Evolutionary conservation across 2,113 vertebrate genomes (phyloP).

Genomic region (Sceloporus tristichus): DNA sequence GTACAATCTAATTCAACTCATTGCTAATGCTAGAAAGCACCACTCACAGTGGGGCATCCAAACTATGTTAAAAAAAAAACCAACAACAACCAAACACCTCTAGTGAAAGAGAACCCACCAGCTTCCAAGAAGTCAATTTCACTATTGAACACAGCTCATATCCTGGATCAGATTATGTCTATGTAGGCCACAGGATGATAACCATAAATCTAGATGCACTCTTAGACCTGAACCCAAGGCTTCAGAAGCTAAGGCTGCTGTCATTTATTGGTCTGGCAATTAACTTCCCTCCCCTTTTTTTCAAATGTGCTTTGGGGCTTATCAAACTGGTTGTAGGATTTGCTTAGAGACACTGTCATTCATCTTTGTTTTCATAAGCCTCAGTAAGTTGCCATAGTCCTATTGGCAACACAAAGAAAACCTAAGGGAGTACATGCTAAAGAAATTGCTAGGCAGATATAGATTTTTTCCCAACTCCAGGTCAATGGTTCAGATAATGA

Average conservation of each 20-base stretch:
- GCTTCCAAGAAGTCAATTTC: too few species aligned
- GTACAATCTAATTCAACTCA: neutral
- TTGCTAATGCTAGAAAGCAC: too few species aligned
- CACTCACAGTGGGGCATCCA: too few species aligned
- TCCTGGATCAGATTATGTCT: neutral
- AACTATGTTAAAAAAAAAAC: too few species aligned
- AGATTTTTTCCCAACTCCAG: slow-evolving; percentile 14
- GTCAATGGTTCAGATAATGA: slow-evolving; percentile 40
- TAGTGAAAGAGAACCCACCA: too few species aligned
- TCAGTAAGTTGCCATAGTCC: slow-evolving; percentile 20
- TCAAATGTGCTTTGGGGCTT: neutral
- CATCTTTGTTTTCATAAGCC: slow-evolving; percentile 29
- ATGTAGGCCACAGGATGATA: neutral
- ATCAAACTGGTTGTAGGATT: neutral
- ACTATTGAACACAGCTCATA: too few species aligned
- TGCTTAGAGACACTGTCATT: neutral
- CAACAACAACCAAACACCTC: too few species aligned
- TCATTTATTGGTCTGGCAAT: neutral
- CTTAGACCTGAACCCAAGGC: neutral
- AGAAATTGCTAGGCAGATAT: slow-evolving; percentile 27
- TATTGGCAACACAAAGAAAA: slow-evolving; percentile 21
- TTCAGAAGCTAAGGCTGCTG: neutral
- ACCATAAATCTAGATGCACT: neutral
- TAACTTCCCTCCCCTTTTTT: neutral
- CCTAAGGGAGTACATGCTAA: slow-evolving; percentile 1